Percentiles rank a stretch among this genome's conserved stretches.
These are phyloP conservation scores for Bellardia bayeri DNA, from an alignment of 2,888 invertebrate species.

Conservation along the genomic window DNA sequence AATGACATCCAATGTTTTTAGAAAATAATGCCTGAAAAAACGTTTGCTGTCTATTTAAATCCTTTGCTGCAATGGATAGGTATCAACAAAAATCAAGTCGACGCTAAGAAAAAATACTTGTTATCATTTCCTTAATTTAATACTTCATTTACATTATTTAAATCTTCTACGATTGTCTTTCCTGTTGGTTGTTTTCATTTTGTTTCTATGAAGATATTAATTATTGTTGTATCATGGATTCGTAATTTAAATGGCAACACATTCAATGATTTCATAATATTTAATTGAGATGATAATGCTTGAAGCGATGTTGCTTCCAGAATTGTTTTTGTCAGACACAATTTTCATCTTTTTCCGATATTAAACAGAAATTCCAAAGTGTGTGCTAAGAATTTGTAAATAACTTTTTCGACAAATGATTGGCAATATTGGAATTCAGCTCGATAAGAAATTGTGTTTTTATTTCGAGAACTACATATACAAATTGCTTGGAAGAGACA, in stretches of 20 bases:
- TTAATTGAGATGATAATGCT: neutral
- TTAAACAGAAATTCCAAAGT: neutral
- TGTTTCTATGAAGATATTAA: neutral
- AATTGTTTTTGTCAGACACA: neutral
- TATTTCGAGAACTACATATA: neutral
- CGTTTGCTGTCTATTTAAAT: no score
- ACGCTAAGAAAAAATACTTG: neutral
- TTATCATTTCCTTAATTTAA: neutral
- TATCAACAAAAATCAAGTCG: no score
- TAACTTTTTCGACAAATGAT: neutral
- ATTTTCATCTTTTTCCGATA: constrained; percentile 4
- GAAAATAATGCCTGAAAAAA: no score
- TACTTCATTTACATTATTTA: neutral
- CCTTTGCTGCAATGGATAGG: no score
- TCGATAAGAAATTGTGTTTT: neutral
- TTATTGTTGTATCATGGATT: neutral
- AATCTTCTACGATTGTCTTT: neutral
- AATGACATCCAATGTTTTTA: no score
- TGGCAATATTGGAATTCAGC: neutral
- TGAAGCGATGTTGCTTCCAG: neutral
- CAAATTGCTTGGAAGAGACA: neutral
- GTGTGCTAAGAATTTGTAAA: constrained; percentile 14
- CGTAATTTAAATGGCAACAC: constrained; percentile 9
- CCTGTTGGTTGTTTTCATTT: neutral
- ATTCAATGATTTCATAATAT: constrained; percentile 33